Base-by-base conservation (phyloP, 2,113 vertebrate species). In the Hippoglossus stenolepis region DNA sequence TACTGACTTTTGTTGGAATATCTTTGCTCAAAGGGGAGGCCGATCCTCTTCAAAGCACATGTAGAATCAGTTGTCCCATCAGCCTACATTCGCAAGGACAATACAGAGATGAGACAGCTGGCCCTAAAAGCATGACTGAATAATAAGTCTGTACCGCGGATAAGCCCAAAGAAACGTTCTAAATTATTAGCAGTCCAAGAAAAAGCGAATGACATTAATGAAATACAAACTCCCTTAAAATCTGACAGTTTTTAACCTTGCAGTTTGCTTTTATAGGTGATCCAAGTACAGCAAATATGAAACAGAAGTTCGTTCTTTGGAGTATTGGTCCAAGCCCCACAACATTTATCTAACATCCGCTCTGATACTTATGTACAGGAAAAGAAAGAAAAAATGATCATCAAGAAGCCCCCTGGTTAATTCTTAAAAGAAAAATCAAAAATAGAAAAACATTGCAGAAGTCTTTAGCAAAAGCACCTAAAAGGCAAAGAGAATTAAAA, bases 401-500 rank as follows among this genome's bases (percentile, higher is more conserved):
- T 53, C 64, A 79, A 73, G 28, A 74, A 79, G 60, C 78, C 67
- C 69, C 57, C 40, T 74, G 83, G 77, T 83, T 74, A 83, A 80
- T 73, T 76, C 35, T 87, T 85, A 70, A 89, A 84, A 80, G 47
- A 53, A 73, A 83, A 60, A 54, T 18, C 14, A 62, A 77, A 76
- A 79, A 60, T 61, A 57, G 56, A 77, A 81, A 82, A 86, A 81
- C 56, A 73, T 70, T 70, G 65, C 57, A 71, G 61, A 85, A 77
- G 40, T 65, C 24, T 70, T 85, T 28, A 81, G 74, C 81, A 82
- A 79, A 89, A 88, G 81, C 77, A 86, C 59, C 86, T 90, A 88
- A 91, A 92, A 90, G 86, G 89, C 73, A 65, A 58, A 73, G 60
- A 81, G 59, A 87, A 85, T 89, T 90, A 86, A 92, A 91, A 90